Base-by-base conservation (phyloP, 2,888 invertebrate species). In the Troides helena region DNA sequence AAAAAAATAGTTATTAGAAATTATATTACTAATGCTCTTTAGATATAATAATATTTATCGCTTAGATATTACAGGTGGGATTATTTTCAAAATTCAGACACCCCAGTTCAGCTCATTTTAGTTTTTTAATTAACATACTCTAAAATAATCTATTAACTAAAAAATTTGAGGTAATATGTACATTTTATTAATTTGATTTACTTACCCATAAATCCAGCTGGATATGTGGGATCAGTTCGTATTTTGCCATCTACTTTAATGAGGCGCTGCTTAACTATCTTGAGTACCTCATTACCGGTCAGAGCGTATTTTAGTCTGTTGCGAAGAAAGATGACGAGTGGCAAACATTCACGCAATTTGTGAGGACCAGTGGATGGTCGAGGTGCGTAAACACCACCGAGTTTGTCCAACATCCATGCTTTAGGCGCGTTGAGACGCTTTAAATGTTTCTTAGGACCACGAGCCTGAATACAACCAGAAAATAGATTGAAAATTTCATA, bases 401-500 rank as follows among this genome's bases (percentile, higher is more conserved):
- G 94, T 93, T 99, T 99, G 95, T 99, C 99, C 95, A 99, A 95
- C 99, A 99, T 99, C 99, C 99, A 99, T 97, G 99, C 98, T 93
- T 99, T 99, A 17, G 99, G 99, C 72, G 99, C 99, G 89, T 97
- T 96, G 85, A 99, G 95, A 93, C 99, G 98, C 96, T 99, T 99
- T 95, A 99, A 95, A 94, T 99, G 99, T 94, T 99, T 99, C 93
- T 99, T 99, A 62, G 99, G 99, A 91, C 99, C 99, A 93, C 99
- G 97, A 93, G 98, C 98, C 99, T 98, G 87, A 23, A 93, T 70
- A 78, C 74, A 77, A 39, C 75, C 72, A 77, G 70, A 77, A n/a
- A 77, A 39, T 25, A 58, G 23, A 1, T 23, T 58, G n/a, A 23
- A 58, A 23, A 23, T 23, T n/a, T 12, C 12, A 2, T n/a, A n/a